Evolutionary conservation across 2,113 vertebrate genomes (phyloP).

Genomic region (Pycnonotus jocosus): DNA sequence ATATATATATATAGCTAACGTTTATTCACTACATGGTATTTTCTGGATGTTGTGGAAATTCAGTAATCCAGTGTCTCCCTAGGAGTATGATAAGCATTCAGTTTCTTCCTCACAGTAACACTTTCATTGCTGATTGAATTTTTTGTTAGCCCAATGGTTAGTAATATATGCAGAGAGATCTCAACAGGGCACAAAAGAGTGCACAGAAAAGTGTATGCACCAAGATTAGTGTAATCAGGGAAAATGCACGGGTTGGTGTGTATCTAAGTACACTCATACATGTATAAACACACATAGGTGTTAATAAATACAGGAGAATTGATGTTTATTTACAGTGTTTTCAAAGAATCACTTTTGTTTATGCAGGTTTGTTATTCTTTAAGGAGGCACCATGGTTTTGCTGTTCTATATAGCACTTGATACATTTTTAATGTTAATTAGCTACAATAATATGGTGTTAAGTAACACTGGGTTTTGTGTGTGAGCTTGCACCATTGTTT

Average conservation of each 20-base stretch:
- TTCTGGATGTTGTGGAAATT: slow-evolving; percentile 23
- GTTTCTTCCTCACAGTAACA: not conserved
- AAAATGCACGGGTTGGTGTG: not conserved
- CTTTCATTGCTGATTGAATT: not conserved
- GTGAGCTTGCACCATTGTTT: not conserved
- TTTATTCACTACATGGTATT: slow-evolving; percentile 32
- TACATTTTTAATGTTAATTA: slow-evolving; percentile 18
- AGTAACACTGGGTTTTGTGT: not conserved
- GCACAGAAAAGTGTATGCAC: not conserved
- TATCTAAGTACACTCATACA: not conserved
- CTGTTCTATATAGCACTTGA: not conserved
- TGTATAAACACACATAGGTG: not conserved
- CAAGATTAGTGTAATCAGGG: not conserved
- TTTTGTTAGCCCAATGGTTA: not conserved
- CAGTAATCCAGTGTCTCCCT: not conserved
- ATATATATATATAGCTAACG: not conserved
- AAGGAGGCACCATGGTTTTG: not conserved
- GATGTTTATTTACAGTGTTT: not conserved
- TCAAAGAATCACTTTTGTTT: not conserved
- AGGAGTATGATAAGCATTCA: slow-evolving; percentile 3
- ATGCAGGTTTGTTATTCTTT: not conserved
- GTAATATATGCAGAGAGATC: not conserved
- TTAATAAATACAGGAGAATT: not conserved
- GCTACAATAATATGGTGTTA: not conserved
- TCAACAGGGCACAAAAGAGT: not conserved